Conservation (phyloP, 2,113 vertebrate species). For the Dasyurus viverrinus region DNA sequence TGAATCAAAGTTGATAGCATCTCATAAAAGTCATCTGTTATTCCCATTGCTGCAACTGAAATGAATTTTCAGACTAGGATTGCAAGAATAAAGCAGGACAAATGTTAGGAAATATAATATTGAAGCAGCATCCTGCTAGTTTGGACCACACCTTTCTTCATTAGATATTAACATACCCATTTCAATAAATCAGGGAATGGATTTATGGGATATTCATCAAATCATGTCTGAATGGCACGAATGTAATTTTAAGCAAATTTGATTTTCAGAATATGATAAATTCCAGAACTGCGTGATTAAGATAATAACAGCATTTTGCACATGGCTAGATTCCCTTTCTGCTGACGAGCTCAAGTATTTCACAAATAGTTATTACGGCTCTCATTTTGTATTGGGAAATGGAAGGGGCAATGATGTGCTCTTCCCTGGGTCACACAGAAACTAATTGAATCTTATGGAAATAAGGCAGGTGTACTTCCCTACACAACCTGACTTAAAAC, state of each 20-base stretch:
- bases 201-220: conserved; percentile 24
- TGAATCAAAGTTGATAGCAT: conserved; percentile 42
- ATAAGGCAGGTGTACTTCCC: background rate
- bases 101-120: conserved; percentile 55
- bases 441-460: background rate
- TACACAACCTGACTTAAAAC: background rate
- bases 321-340: background rate
- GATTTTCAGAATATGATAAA: conserved; percentile 34
- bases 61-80: conserved; percentile 47
- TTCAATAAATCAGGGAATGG: conserved; percentile 1
- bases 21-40: conserved; percentile 52
- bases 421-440: background rate
- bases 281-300: conserved; percentile 39
- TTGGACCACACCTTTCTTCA: conserved; percentile 59
- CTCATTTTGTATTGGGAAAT: background rate
- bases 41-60: conserved; percentile 55
- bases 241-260: conserved; percentile 55
- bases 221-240: conserved; percentile 1
- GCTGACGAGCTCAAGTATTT: background rate
- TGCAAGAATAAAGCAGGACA: conserved; percentile 34
- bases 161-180: conserved; percentile 49
- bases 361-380: background rate
- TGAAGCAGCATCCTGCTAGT: conserved; percentile 62
- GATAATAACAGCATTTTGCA: conserved; percentile 27
- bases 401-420: background rate